phyloP scores from a whole-genome alignment of 2,888 invertebrate species.

The Diadromus collaris region DNA sequence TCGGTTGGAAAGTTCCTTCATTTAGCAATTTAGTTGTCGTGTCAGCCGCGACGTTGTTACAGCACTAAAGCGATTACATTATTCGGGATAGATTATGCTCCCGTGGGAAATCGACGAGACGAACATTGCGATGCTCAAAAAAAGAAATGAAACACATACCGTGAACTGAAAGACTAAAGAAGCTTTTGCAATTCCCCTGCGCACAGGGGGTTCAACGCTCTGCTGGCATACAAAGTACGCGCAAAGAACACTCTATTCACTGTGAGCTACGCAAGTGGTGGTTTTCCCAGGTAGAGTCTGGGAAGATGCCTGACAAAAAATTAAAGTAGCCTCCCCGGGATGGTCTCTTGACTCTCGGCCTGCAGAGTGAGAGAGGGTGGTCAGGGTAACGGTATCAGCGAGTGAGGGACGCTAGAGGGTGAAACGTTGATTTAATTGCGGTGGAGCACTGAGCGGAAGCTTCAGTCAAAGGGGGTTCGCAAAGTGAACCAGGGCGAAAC shows the following conservation, averaged over 20 bases:
- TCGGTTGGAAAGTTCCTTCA: not conserved
- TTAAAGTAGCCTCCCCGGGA: conserved; percentile 19
- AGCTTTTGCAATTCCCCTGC: conserved; percentile 42
- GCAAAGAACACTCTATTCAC: conserved; percentile 15
- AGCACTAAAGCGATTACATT: not conserved
- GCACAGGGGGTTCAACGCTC: conserved; percentile 13
- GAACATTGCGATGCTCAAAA: not conserved
- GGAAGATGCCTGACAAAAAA: conserved; percentile 23
- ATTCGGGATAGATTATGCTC: conserved; percentile 48
- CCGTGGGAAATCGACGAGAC: conserved; percentile 49
- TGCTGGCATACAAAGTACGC: conserved; percentile 3
- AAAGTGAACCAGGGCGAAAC: conserved; percentile 9
- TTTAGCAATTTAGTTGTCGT: conserved; percentile 1
- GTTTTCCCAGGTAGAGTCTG: conserved; percentile 18
- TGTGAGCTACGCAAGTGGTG: conserved; percentile 7
- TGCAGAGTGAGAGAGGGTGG: not conserved
- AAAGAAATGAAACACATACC: not conserved
- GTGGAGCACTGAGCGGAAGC: conserved; percentile 21
- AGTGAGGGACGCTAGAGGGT: conserved; percentile 25
- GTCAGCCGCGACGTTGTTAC: not conserved
- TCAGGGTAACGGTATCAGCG: conserved; percentile 10
- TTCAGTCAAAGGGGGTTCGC: conserved; percentile 39
- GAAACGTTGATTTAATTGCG: conserved; percentile 48
- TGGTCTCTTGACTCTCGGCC: conserved; percentile 26
- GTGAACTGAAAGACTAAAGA: conserved; percentile 24